Base-by-base conservation (phyloP, 2,888 invertebrate species). In the Bugulina stolonifera region DNA sequence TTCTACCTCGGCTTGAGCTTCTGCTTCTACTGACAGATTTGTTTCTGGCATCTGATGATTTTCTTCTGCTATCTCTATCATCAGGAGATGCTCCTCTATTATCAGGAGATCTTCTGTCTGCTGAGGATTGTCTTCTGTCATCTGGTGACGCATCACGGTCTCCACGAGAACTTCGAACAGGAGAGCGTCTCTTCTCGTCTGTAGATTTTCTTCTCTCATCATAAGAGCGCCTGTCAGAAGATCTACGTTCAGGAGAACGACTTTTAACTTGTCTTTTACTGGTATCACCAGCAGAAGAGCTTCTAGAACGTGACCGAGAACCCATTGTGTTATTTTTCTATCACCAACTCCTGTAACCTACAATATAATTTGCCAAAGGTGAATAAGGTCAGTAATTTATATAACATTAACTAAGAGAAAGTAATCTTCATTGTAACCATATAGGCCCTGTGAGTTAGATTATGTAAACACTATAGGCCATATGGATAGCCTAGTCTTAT, bases 11-110 rank as follows among this genome's bases (percentile, higher is more conserved):
- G 32, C 64, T 64, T 25, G 64, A 64, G 64, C 64, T 64, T 34
- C 64, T 64, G 32, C 64, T 64, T 32, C 64, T 2, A 32, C 64
- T 64, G 32, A 27, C 29, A 27, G 64, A 64, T 32, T 32, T 64
- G 3, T 34, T 64, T 64, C 64, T 64, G 29, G 25, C 64, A 5
- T 10, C 43, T 43, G 43, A 43, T 10, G 43, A 43, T 18, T 43
- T 43, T n/a, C n/a, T n/a, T n/a, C n/a, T n/a, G n/a, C n/a, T n/a
- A 18, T 5, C 43, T 18, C 43, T 5, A 18, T 43, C 43, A 43
- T 43, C 18, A 10, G 43, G 43, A 43, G 43, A 43, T 18, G 5
- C 18, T 18, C 18, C 10, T 43, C 10, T 43, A 18, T 43, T 18
- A 18, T 43, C 43, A 43, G 43, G 43, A 10, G 43, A 43, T 43